Evolutionary conservation across 2,113 vertebrate species (phyloP).

Genomic region (Opisthocomus hoazin): DNA sequence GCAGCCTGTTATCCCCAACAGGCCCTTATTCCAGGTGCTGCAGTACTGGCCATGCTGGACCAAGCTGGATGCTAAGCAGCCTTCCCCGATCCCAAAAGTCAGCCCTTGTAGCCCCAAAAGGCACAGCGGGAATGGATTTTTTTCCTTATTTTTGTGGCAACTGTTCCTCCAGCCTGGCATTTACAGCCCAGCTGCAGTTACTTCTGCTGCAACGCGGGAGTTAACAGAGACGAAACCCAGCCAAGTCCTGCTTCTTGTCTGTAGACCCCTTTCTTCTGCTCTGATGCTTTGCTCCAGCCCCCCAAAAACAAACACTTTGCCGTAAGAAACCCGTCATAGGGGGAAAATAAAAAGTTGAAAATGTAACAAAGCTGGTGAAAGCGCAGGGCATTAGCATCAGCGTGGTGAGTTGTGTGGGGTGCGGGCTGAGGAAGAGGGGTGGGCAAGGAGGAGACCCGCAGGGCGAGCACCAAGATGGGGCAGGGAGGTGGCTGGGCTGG

Average conservation of each 20-base stretch:
- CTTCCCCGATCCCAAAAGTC: not conserved
- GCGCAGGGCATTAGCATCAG: fast-evolving
- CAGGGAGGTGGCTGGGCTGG: not conserved
- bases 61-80: not conserved
- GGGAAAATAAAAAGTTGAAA: not conserved
- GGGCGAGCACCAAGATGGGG: not conserved
- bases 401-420: fast-evolving
- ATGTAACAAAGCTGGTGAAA: not conserved
- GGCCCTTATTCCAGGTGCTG: not conserved
- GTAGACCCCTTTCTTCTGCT: not conserved
- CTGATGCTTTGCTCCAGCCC: not conserved
- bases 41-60: not conserved
- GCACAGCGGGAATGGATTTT: not conserved
- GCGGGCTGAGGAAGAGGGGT: not conserved
- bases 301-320: not conserved
- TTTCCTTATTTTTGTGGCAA: not conserved
- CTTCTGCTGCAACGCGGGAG: not conserved
- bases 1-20: no score
- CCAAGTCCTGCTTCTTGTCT: not conserved
- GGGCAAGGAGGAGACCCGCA: not conserved
- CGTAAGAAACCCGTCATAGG: not conserved
- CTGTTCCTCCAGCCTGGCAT: not conserved
- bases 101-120: not conserved
- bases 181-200: not conserved
- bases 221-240: not conserved